These are phyloP conservation scores for Sebastes flavidus DNA, from an alignment of 2,797 vertebrate species.

Conservation along the genomic window DNA sequence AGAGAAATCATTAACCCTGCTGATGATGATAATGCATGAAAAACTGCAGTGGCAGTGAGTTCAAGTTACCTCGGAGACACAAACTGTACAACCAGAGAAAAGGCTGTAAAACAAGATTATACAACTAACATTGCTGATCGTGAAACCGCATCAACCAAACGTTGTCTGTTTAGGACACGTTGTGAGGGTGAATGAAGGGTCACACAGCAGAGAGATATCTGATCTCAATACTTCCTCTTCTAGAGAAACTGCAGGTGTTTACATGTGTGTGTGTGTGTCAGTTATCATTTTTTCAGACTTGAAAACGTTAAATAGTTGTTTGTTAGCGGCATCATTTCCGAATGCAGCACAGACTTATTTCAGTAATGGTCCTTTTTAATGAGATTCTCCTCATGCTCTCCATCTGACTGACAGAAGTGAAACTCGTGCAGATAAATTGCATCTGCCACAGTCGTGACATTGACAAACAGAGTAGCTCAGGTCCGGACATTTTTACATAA, in stretches of 20 bases:
- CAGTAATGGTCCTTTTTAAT: slow-evolving; percentile 21
- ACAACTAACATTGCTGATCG: background rate
- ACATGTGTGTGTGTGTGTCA: background rate
- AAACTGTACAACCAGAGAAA: background rate
- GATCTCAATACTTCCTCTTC: slow-evolving; percentile 3
- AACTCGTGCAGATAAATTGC: slow-evolving; percentile 8
- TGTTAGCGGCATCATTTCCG: background rate
- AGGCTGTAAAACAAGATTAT: background rate
- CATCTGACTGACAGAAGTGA: slow-evolving; percentile 22
- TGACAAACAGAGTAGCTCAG: slow-evolving; percentile 22
- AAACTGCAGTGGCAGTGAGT: background rate
- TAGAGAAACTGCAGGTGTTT: background rate
- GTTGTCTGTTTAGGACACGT: background rate
- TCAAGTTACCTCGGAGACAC: background rate
- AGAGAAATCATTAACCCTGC: background rate
- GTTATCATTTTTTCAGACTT: background rate
- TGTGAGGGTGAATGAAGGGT: background rate
- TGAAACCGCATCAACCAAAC: background rate
- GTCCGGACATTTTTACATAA: slow-evolving; percentile 13
- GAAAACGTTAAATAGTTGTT: background rate
- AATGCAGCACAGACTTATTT: slow-evolving; percentile 4
- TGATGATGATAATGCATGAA: background rate
- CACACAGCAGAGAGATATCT: slow-evolving; percentile 14
- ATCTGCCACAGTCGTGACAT: slow-evolving; percentile 28
- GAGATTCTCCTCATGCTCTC: background rate